Conservation (phyloP, 2,113 vertebrate species). For the Typhlomys cinereus region DNA sequence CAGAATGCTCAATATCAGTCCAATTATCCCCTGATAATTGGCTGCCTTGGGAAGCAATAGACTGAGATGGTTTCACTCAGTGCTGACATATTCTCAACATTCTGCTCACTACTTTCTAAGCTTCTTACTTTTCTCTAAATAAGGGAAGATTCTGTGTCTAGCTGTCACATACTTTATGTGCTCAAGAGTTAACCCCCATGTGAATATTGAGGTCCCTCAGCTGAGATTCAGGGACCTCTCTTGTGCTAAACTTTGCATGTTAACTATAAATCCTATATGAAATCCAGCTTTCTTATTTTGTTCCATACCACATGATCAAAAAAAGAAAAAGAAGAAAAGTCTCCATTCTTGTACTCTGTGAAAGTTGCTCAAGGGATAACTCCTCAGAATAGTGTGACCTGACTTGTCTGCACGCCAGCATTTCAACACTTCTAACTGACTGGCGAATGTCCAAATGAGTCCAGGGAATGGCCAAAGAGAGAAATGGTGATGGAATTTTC, state of each 20-base stretch:
- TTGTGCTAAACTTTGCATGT: slow-evolving; percentile 40
- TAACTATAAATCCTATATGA: slow-evolving; percentile 46
- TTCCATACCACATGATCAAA: slow-evolving; percentile 37
- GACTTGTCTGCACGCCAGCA: slow-evolving; percentile 67
- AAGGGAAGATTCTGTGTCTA: slow-evolving; percentile 51
- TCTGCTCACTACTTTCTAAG: slow-evolving; percentile 61
- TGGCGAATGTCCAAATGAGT: slow-evolving; percentile 76
- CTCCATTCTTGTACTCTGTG: slow-evolving; percentile 43
- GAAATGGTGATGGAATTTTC: slow-evolving; percentile 72
- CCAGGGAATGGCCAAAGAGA: slow-evolving; percentile 66
- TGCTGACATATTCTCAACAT: slow-evolving; percentile 55
- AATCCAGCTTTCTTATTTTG: slow-evolving; percentile 55
- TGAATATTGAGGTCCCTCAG: neutral
- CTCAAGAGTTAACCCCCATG: slow-evolving; percentile 64
- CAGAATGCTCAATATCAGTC: slow-evolving; percentile 70
- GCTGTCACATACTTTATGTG: slow-evolving; percentile 58
- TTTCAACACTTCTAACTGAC: slow-evolving; percentile 67
- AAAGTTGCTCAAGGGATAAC: slow-evolving; percentile 67
- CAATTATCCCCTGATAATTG: slow-evolving; percentile 74
- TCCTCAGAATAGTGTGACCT: slow-evolving; percentile 48
- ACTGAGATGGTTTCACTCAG: slow-evolving; percentile 48
- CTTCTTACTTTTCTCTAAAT: slow-evolving; percentile 67
- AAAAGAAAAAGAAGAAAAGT: neutral
- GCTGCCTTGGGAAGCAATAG: slow-evolving; percentile 67
- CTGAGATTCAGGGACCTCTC: neutral